These are phyloP conservation scores for Tribolium castaneum DNA, from an alignment of 1,140 invertebrate genomes.

Conservation along the genomic window DNA sequence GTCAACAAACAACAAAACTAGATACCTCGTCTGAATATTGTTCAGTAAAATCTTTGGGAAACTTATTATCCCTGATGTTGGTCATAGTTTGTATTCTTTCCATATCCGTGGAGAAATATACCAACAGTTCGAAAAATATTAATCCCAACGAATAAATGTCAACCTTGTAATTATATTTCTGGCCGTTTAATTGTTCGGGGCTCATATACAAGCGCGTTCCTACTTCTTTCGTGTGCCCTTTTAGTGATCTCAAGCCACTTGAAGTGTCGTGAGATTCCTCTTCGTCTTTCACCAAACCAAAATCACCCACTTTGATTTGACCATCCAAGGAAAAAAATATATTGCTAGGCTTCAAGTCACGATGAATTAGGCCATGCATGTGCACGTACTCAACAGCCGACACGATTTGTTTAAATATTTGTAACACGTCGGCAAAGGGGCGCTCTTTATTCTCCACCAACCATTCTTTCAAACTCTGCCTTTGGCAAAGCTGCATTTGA, in stretches of 20 bases:
- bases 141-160: constrained; percentile 97
- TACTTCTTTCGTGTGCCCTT: constrained; percentile 69
- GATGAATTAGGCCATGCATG: constrained; percentile 88
- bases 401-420: constrained; percentile 93
- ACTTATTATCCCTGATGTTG: constrained; percentile 73
- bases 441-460: constrained; percentile 69
- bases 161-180: constrained; percentile 91
- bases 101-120: constrained; percentile 90
- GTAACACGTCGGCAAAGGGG: constrained; percentile 69
- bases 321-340: constrained; percentile 94
- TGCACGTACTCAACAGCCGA: constrained; percentile 96
- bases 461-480: constrained; percentile 93
- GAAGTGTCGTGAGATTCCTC: constrained; percentile 69
- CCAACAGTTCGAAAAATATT: constrained; percentile 92
- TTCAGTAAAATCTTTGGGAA: constrained; percentile 75
- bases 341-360: constrained; percentile 97
- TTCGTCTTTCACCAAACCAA: constrained; percentile 92
- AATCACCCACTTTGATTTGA: constrained; percentile 95
- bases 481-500: constrained; percentile 95
- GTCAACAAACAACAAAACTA: constrained; percentile 11
- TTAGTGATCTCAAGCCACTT: constrained; percentile 24
- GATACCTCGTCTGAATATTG: constrained; percentile 78
- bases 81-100: constrained; percentile 79
- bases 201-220: constrained; percentile 98
- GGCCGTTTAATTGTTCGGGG: constrained; percentile 87